Conservation (phyloP, 2,888 invertebrate species). For the Steinernema scapterisci region DNA sequence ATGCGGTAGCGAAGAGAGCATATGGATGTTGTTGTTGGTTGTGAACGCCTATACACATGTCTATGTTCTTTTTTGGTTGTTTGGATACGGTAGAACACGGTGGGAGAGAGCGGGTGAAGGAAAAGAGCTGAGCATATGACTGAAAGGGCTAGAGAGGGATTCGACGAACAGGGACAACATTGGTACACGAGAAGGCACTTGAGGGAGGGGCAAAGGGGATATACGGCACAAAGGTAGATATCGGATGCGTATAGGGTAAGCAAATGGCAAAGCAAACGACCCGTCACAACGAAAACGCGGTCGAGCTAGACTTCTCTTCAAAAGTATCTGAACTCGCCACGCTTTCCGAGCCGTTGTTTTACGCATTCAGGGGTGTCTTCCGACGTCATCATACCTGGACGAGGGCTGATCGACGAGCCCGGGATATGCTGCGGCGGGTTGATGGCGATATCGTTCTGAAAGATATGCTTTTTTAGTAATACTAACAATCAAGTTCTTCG, state of each 20-base stretch:
- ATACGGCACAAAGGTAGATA: constrained; percentile 34
- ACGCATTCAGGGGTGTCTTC: constrained; percentile 66
- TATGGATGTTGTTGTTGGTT: not conserved
- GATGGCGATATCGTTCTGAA: constrained; percentile 19
- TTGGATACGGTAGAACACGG: not conserved
- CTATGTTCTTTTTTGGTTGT: constrained; percentile 8
- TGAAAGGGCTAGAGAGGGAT: constrained; percentile 1
- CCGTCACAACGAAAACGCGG: constrained; percentile 8
- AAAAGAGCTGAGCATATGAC: constrained; percentile 41
- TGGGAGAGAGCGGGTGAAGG: not conserved
- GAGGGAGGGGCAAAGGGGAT: constrained; percentile 34
- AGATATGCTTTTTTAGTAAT: not conserved
- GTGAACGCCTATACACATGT: not conserved
- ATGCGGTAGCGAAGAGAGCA: constrained; percentile 17
- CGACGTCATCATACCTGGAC: constrained; percentile 58
- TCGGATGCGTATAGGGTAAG: constrained; percentile 20
- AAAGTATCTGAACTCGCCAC: constrained; percentile 68
- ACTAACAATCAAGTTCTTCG: no score
- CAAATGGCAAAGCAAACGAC: constrained; percentile 29
- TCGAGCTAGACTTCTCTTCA: constrained; percentile 38
- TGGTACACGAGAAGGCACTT: not conserved
- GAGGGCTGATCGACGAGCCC: constrained; percentile 39
- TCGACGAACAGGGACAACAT: not conserved
- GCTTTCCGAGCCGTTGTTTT: constrained; percentile 65
- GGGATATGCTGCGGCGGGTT: constrained; percentile 38